A percentile compares a stretch with the other conserved stretches of the same genome.
These are phyloP conservation scores for Pogonomyrmex californicus DNA, from an alignment of 1,140 invertebrate species.

Conservation along the genomic window DNA sequence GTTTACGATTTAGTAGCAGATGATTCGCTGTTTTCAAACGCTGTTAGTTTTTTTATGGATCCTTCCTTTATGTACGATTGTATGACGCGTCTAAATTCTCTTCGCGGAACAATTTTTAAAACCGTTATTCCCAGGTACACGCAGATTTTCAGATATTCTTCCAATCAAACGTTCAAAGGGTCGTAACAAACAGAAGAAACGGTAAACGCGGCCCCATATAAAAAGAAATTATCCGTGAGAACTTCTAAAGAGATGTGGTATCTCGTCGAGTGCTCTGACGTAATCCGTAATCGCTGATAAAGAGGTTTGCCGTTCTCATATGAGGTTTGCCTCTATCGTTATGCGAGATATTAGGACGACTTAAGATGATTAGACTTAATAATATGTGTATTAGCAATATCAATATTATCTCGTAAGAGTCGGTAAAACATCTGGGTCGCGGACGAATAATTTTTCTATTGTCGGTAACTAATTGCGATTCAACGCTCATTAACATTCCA, in stretches of 20 bases:
- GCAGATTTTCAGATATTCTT: constrained; percentile 30
- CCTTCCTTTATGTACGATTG: not conserved
- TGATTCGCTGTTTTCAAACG: not conserved
- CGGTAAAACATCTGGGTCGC: constrained; percentile 27
- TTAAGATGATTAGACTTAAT: constrained; percentile 30
- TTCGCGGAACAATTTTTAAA: constrained; percentile 14
- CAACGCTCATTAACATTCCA: constrained; percentile 45
- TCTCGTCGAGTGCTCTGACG: constrained; percentile 17
- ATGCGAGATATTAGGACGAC: constrained; percentile 8
- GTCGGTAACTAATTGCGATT: constrained; percentile 14
- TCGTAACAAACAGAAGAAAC: constrained; percentile 63
- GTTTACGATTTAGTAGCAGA: not conserved
- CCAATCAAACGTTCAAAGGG: constrained; percentile 52
- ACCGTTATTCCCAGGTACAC: constrained; percentile 26
- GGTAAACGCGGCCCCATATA: constrained; percentile 42
- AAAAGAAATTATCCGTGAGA: constrained; percentile 59
- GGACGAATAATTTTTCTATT: not conserved
- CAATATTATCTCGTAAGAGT: constrained; percentile 35
- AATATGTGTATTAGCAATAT: constrained; percentile 14
- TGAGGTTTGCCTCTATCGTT: not conserved
- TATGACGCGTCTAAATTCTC: not conserved
- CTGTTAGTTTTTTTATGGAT: not conserved
- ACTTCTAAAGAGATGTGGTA: constrained; percentile 43
- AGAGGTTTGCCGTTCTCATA: constrained; percentile 20
- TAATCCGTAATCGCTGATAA: constrained; percentile 43